phyloP scores from a whole-genome alignment of 1,140 invertebrate species.

The Achatina immaculata region DNA sequence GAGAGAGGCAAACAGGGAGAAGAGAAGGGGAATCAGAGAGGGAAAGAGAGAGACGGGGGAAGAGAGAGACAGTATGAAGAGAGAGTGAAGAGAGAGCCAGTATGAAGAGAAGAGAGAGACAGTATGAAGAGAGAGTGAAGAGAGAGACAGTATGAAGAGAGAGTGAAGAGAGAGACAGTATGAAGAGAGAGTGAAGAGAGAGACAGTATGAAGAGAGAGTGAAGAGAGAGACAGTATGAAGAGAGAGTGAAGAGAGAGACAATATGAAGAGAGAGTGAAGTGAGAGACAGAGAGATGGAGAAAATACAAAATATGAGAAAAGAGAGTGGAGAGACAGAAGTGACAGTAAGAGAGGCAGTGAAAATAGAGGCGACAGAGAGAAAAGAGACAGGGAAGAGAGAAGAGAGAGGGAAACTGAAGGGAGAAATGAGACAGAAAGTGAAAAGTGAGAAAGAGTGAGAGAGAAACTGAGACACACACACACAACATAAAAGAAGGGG shows the following conservation, averaged over 20 bases:
- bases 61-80: not conserved
- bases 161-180: not conserved
- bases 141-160: not conserved
- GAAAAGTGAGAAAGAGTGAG: not conserved
- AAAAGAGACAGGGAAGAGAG: not conserved
- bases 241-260: not conserved
- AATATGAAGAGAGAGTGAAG: not conserved
- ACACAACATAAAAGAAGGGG: not conserved
- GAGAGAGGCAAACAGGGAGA: not conserved
- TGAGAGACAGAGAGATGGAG: not conserved
- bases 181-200: not conserved
- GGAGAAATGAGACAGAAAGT: not conserved
- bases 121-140: not conserved
- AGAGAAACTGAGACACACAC: not conserved
- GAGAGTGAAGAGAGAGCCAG: not conserved
- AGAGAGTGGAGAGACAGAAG: too few relatives aligned
- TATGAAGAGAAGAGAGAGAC: not conserved
- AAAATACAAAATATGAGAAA: not conserved
- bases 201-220: not conserved
- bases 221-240: not conserved
- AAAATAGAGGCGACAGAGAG: not conserved
- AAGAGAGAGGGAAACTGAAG: not conserved
- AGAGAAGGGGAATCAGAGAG: constrained; percentile 1
- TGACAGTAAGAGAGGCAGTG: not conserved
- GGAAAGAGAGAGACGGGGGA: constrained; percentile 6